Conservation (phyloP, 2,888 invertebrate species). For the Carabus problematicus region DNA sequence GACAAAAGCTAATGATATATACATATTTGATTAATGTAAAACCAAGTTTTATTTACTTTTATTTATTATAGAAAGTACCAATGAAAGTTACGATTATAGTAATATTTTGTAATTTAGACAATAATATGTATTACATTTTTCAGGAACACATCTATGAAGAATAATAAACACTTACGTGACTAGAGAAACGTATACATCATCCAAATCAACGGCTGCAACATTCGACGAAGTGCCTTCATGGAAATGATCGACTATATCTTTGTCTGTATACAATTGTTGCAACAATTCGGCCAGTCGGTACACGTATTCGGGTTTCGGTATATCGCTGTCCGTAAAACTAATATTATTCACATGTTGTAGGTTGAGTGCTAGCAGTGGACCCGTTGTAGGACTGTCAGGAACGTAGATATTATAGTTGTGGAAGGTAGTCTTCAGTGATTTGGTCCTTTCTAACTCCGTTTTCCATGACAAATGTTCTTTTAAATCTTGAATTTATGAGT, state of each 20-base stretch:
- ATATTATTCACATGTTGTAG: conserved; percentile 52
- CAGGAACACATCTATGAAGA: conserved; percentile 31
- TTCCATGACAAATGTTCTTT: conserved; percentile 53
- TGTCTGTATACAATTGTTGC: conserved; percentile 51
- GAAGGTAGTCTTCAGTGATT: conserved; percentile 52
- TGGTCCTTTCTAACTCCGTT: conserved; percentile 49
- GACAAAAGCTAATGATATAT: not conserved
- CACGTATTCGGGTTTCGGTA: conserved; percentile 49
- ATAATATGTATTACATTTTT: not conserved
- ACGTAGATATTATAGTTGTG: conserved; percentile 54
- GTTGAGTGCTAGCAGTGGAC: conserved; percentile 52
- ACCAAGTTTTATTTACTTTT: conserved; percentile 1
- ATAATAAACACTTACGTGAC: conserved; percentile 65
- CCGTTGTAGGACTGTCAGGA: conserved; percentile 52
- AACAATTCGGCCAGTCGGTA: conserved; percentile 53
- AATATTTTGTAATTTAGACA: no score
- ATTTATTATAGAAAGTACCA: not conserved
- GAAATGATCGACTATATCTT: conserved; percentile 51
- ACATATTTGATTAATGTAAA: not conserved
- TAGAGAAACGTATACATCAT: conserved; percentile 72
- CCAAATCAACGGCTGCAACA: conserved; percentile 69
- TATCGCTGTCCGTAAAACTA: conserved; percentile 51
- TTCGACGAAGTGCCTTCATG: conserved; percentile 64
- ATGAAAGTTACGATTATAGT: no score
- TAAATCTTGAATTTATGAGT: conserved; percentile 53